Percentiles rank a stretch among this genome's conserved stretches.
phyloP scores from a whole-genome alignment of 2,113 vertebrate genomes.

The Aldabrachelys gigantea region DNA sequence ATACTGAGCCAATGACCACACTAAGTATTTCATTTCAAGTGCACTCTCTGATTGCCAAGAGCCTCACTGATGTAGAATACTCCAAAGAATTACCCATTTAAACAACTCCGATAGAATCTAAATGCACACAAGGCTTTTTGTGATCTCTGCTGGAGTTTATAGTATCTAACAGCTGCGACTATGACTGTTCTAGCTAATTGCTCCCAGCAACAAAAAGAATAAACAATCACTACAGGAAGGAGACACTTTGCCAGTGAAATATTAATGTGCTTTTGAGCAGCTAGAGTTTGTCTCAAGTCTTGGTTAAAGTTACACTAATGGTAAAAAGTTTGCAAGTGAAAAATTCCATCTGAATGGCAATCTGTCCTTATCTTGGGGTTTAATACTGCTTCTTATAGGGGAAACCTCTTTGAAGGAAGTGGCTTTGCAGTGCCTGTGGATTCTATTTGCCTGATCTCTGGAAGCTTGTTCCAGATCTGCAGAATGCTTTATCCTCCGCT shows the following conservation, averaged over 20 bases:
- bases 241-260: conserved; percentile 65
- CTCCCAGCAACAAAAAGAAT: conserved; percentile 70
- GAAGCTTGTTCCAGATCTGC: too few relatives aligned
- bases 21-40: conserved; percentile 27
- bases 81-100: conserved; percentile 45
- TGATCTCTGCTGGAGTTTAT: conserved; percentile 60
- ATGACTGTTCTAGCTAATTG: conserved; percentile 76
- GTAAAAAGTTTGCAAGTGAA: conserved; percentile 13
- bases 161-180: conserved; percentile 75
- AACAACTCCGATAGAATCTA: conserved; percentile 47
- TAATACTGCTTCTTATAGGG: too few relatives aligned
- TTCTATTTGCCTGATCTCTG: not conserved
- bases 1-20: not conserved
- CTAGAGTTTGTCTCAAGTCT: conserved; percentile 20
- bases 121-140: conserved; percentile 55
- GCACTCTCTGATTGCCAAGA: not conserved
- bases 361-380: not conserved
- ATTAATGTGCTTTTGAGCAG: conserved; percentile 74
- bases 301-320: conserved; percentile 29
- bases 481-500: not conserved
- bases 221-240: conserved; percentile 73
- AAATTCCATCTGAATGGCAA: not conserved
- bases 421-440: not conserved
- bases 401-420: not conserved
- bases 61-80: conserved; percentile 14